Evolutionary conservation across 2,113 vertebrate species (phyloP), one percentile per base, ranked within the genome.

Genomic region (Pseudopodoces humilis): DNA sequence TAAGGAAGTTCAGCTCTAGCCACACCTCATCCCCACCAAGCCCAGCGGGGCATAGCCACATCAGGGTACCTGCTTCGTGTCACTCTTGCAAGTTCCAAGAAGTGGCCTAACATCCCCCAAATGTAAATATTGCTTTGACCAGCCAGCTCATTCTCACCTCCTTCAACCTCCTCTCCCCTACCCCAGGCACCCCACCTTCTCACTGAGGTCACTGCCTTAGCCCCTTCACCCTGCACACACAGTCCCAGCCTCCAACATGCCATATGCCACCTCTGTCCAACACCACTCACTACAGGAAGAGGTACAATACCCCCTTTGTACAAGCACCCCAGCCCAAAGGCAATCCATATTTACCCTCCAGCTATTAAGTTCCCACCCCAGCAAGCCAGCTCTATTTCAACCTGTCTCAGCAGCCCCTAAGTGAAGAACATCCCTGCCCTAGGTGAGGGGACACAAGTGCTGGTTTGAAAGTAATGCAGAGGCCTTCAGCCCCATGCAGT

Each of bases 321-420:
- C 27, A 44, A 68, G 59, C 30, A 77, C 18, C 23, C 46, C 33
- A 59, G 24, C 44, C 52, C 83, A 74, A 71, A 60, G 49, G 33
- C 77, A 92, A 49, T 70, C 77, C 50, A 46, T 53, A 88, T 87
- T 92, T 86, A 90, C 75, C 30, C 30, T 76, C 25, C 75, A 90
- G 16, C 16, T 72, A 84, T 9, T 23, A 92, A 30, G 37, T 25
- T 70, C 62, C 77, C 41, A 77, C 19, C 75, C n/a, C 71, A 88
- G 63, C 37, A 81, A 93, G 12, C n/a, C 58, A 67, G 13, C 43
- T 83, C 65, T 55, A 13, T 37, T 58, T 53, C 68, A 95, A 23
- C 28, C 18, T 70, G 43, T 41, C 63, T 64, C 83, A 85, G 55
- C 43, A 86, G 55, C 43, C 92, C 68, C 47, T 43, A 60, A 83